Evolutionary conservation across 2,888 invertebrate species (phyloP), one percentile per base, ranked within the genome.

Genomic region (Ectropis crepuscularia): DNA sequence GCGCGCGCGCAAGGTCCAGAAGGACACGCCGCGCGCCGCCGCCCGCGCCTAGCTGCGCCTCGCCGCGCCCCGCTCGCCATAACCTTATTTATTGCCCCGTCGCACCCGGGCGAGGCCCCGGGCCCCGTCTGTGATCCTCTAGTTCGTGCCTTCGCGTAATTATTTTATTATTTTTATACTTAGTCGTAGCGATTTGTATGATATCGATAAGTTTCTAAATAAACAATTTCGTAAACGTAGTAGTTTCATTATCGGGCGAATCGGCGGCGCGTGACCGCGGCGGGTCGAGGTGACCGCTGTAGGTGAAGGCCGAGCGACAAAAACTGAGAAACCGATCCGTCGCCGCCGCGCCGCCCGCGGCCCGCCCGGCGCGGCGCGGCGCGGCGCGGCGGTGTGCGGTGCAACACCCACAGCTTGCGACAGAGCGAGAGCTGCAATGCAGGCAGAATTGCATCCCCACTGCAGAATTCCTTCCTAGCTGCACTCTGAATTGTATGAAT

Each of bases 181-280:
- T 88, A 89, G 85, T 70, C 72, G 57, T 64, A 85, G 85, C 82
- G 82, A 72, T 82, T 78, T 79, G 75, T 64, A 63, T 63, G 61
- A 50, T 81, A 75, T 63, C 79, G 72, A 72, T 88, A 87, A 85
- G 88, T 92, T 91, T 90, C 91, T 79, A 86, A 91, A 91, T 92
- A 91, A 92, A 91, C 72, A 69, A 78, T 91, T 89, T 90, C 88
- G 84, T 86, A 86, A 90, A 89, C 74, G 75, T 74, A 77, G 73
- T 79, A 79, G 80, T 89, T 90, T 89, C 87, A 84, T 88, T 87
- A 82, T 79, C 82, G 74, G 71, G 16, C 16, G 16, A 28, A 4
- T 28, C 16, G 16, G 16, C 16, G 16, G 16, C n/a, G 45, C 45
- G 45, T n/a, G 45, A n/a, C 11, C n/a, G 71, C 16, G 16, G 16